phyloP scores from a whole-genome alignment of 2,797 vertebrate species.

The Protosalanx chinensis region DNA sequence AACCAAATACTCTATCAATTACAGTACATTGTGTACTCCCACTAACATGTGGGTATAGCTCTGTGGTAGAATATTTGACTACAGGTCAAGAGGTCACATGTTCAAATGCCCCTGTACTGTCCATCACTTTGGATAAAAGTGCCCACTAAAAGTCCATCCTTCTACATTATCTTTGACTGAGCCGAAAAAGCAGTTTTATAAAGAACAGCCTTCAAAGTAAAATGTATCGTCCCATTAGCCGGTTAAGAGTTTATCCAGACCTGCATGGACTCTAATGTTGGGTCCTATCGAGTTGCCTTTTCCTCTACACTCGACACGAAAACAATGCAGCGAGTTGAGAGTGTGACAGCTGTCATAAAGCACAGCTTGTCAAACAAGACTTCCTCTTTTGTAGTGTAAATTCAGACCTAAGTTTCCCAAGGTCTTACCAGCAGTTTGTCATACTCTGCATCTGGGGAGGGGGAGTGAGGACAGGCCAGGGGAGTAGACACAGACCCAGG shows the following conservation, averaged over 20 bases:
- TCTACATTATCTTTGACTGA: neutral
- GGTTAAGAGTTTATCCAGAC: neutral
- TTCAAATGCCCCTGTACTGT: too few species aligned
- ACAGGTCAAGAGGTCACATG: too few species aligned
- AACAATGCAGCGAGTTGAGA: neutral
- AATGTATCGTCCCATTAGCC: slow-evolving; percentile 10
- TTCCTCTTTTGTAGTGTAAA: slow-evolving; percentile 1
- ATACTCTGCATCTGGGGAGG: slow-evolving; percentile 77
- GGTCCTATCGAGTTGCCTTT: neutral
- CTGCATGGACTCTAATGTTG: neutral
- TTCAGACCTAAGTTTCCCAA: neutral
- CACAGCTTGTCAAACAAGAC: neutral
- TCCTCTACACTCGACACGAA: neutral
- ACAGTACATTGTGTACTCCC: too few species aligned
- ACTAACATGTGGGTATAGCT: too few species aligned
- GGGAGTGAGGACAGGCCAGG: slow-evolving; percentile 58
- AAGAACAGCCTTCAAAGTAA: slow-evolving; percentile 1
- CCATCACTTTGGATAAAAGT: too few species aligned
- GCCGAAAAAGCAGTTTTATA: slow-evolving; percentile 7
- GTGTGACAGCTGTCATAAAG: neutral
- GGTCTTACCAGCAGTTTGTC: slow-evolving; percentile 76
- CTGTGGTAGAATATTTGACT: too few species aligned
- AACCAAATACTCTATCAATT: neutral
- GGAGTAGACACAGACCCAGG: slow-evolving; percentile 25
- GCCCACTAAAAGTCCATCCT: too few species aligned